Percentiles rank a stretch among this genome's conserved stretches.
phyloP scores from a whole-genome alignment of 2,888 invertebrate genomes.

The Dendrolimus houi region DNA sequence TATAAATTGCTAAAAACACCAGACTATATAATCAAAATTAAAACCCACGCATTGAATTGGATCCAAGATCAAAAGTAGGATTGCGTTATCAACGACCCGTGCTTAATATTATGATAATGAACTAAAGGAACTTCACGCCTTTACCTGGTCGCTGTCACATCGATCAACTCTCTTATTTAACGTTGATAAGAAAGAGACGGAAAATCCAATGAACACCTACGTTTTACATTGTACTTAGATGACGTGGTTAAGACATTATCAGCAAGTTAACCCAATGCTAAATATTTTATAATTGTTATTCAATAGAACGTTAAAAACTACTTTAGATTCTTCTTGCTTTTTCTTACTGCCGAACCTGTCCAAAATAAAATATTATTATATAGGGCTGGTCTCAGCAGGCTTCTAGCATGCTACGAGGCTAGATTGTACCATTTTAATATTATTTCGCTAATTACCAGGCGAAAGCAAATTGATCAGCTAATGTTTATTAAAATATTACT shows the following conservation, averaged over 20 bases:
- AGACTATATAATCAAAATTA: background rate
- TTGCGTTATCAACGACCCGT: constrained; percentile 1
- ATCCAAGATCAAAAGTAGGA: background rate
- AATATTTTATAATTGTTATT: constrained; percentile 1
- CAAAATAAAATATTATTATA: too few relatives aligned
- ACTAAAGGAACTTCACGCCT: constrained; percentile 9
- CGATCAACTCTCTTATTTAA: background rate
- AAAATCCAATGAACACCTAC: background rate
- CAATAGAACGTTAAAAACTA: background rate
- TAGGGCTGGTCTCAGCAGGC: too few relatives aligned
- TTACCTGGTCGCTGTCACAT: background rate
- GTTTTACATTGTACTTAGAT: background rate
- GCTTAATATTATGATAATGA: constrained; percentile 9
- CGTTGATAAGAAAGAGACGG: background rate
- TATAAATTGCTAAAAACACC: too few relatives aligned
- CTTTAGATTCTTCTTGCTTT: background rate
- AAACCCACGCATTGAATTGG: background rate
- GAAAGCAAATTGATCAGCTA: too few relatives aligned
- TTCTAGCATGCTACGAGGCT: too few relatives aligned
- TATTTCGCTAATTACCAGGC: too few relatives aligned
- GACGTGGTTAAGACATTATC: background rate
- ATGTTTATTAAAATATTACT: too few relatives aligned
- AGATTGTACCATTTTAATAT: too few relatives aligned
- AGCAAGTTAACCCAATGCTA: background rate
- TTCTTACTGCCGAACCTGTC: background rate